Evolutionary conservation across 2,113 vertebrate genomes (phyloP).

Genomic region (Ctenodactylus gundi): DNA sequence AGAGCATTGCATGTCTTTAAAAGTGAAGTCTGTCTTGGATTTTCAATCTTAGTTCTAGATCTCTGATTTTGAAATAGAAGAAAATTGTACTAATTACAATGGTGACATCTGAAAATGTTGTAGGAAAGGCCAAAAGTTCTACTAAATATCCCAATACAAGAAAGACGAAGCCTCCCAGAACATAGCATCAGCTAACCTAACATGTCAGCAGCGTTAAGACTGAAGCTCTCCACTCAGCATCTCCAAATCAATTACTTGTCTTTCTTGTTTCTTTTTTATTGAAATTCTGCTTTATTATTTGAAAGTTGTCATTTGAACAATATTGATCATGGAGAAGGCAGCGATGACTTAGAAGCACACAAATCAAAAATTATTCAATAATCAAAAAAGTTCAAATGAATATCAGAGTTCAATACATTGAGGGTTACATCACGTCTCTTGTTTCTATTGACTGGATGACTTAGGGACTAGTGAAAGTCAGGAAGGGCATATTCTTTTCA

Average conservation of each 20-base stretch:
- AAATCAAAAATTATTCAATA: too few species aligned
- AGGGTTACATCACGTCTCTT: too few species aligned
- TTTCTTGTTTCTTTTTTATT: too few species aligned
- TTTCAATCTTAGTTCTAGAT: background rate
- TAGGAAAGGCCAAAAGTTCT: background rate
- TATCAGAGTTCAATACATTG: too few species aligned
- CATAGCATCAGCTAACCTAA: background rate
- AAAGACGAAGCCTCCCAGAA: background rate
- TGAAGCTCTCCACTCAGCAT: background rate
- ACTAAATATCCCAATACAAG: background rate
- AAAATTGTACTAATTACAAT: background rate
- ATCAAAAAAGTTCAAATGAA: too few species aligned
- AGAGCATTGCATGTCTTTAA: background rate
- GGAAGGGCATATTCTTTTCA: background rate
- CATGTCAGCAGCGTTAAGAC: background rate
- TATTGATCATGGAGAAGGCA: too few species aligned
- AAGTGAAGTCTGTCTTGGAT: background rate
- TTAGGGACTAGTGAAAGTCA: background rate
- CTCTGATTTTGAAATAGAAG: background rate
- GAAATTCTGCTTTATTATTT: too few species aligned
- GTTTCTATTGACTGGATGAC: background rate
- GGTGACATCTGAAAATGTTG: background rate
- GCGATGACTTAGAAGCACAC: too few species aligned
- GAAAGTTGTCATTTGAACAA: too few species aligned
- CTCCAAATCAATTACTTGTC: background rate